Evolutionary conservation across 2,888 invertebrate genomes (phyloP).

Genomic region (Helicoverpa assulta): DNA sequence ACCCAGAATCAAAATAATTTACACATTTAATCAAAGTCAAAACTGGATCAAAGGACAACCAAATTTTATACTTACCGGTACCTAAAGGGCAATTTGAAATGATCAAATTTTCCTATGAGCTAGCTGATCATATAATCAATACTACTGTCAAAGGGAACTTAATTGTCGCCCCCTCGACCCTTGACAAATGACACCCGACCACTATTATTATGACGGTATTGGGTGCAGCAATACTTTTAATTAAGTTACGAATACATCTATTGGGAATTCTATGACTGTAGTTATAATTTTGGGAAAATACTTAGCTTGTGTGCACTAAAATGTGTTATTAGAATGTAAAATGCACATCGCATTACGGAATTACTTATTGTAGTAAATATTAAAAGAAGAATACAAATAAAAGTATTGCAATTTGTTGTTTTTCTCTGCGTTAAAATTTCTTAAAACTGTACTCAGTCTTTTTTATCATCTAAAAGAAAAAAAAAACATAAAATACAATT

Average conservation of each 20-base stretch:
- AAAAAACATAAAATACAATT: no score
- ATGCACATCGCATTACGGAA: no score
- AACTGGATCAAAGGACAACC: neutral
- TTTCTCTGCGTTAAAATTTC: no score
- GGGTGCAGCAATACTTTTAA: constrained; percentile 57
- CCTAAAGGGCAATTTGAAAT: constrained; percentile 22
- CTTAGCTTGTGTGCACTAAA: no score
- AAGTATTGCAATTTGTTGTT: no score
- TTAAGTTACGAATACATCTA: constrained; percentile 46
- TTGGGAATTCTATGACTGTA: constrained; percentile 29
- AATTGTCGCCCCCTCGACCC: constrained; percentile 67
- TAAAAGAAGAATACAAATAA: no score
- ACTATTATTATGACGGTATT: constrained; percentile 57
- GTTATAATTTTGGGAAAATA: neutral
- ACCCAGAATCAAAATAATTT: no score
- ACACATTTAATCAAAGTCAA: neutral
- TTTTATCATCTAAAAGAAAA: no score
- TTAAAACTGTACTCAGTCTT: no score
- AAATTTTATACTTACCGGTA: constrained; percentile 7
- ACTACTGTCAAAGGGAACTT: constrained; percentile 68
- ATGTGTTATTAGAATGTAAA: no score
- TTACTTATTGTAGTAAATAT: no score
- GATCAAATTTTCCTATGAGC: constrained; percentile 27
- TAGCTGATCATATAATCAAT: constrained; percentile 69
- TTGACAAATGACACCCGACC: constrained; percentile 59